Conservation (phyloP, 1,140 invertebrate genomes). For the Hylaeus volcanicus region DNA sequence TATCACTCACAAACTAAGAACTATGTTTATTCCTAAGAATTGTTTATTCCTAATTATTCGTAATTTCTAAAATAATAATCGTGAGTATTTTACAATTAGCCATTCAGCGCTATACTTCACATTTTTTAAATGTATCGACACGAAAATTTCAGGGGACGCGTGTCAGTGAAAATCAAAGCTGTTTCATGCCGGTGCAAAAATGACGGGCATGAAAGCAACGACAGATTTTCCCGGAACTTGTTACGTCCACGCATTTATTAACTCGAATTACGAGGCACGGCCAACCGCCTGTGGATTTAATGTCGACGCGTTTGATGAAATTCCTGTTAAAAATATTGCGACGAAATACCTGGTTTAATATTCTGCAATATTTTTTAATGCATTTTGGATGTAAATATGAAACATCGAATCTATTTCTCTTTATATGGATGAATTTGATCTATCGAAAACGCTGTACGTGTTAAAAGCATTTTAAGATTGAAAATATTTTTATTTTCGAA, state of each 20-base stretch:
- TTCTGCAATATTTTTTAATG: neutral
- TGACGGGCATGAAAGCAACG: neutral
- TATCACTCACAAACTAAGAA: too few relatives aligned
- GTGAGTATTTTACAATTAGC: too few relatives aligned
- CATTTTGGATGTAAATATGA: neutral
- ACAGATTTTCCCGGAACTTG: neutral
- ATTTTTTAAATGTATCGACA: neutral
- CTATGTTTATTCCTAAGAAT: too few relatives aligned
- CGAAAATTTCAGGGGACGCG: neutral
- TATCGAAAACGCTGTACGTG: too few relatives aligned
- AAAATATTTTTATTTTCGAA: too few relatives aligned
- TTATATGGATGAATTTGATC: too few relatives aligned
- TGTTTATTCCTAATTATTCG: too few relatives aligned
- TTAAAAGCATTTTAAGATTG: too few relatives aligned
- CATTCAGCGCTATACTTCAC: neutral
- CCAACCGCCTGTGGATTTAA: neutral
- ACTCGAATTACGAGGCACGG: neutral
- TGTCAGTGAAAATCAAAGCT: neutral
- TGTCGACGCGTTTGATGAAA: neutral
- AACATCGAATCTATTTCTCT: too few relatives aligned
- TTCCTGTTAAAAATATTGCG: neutral
- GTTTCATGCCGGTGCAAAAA: neutral
- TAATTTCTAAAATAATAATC: too few relatives aligned
- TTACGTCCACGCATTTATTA: conserved; percentile 2
- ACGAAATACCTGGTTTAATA: neutral